A percentile compares a stretch with the other conserved stretches of the same genome.
Conservation (phyloP, 2,888 invertebrate genomes). For the Rhopalosiphum nymphaeae region DNA sequence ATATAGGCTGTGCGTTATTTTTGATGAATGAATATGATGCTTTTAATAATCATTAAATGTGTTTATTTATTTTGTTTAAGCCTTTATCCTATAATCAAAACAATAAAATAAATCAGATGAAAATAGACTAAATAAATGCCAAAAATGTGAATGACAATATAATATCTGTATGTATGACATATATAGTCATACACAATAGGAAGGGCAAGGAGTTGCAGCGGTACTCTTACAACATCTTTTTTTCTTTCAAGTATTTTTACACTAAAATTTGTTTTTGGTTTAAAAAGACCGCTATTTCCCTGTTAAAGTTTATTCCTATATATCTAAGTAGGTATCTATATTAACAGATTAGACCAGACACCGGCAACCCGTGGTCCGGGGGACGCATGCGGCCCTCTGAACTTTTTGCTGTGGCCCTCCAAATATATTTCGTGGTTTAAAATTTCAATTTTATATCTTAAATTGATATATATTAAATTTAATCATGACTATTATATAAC, state of each 20-base stretch:
- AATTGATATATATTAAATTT: too few relatives aligned
- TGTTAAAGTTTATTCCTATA: too few relatives aligned
- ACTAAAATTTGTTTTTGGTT: background rate
- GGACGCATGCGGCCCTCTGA: too few relatives aligned
- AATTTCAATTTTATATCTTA: too few relatives aligned
- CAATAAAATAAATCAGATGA: background rate
- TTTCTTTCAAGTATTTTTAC: background rate
- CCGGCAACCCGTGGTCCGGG: too few relatives aligned
- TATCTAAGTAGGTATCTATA: too few relatives aligned
- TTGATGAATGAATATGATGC: constrained; percentile 63
- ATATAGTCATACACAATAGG: background rate
- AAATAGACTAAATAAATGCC: background rate
- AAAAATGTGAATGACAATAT: background rate
- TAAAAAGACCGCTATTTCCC: too few relatives aligned
- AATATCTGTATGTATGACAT: background rate
- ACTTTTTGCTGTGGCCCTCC: too few relatives aligned
- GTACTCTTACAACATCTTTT: background rate
- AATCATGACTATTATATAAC: too few relatives aligned
- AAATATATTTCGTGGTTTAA: too few relatives aligned
- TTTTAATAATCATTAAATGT: constrained; percentile 57
- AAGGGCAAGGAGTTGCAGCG: background rate
- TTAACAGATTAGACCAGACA: too few relatives aligned
- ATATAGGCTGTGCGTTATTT: constrained; percentile 64
- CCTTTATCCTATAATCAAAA: background rate
- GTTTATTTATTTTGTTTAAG: background rate